Conservation (phyloP, 2,797 vertebrate genomes). For the Gadopsis bispinosus region DNA sequence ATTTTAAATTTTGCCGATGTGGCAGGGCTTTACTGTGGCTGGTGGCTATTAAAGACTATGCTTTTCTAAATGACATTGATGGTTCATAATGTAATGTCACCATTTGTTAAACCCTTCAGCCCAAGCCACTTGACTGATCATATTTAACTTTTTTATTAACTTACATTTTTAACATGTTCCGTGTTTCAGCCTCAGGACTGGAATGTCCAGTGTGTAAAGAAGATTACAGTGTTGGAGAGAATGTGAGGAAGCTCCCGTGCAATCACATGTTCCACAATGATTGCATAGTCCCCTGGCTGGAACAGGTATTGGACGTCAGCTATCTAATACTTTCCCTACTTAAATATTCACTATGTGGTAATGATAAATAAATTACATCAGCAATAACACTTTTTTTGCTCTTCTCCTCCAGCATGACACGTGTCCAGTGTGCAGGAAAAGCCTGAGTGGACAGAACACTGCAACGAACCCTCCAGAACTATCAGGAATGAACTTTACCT, state of each 20-base stretch:
- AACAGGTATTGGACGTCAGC: conserved; percentile 88
- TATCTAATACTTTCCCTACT: not conserved
- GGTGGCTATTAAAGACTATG: not conserved
- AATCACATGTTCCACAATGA: conserved; percentile 98
- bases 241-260: conserved; percentile 95
- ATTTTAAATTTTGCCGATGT: not conserved
- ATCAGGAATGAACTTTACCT: conserved; percentile 94
- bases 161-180: not conserved
- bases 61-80: not conserved
- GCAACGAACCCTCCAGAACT: conserved; percentile 98
- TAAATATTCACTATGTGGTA: not conserved
- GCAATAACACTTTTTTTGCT: not conserved
- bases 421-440: conserved; percentile 98
- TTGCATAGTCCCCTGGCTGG: conserved; percentile 98
- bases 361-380: too few species aligned
- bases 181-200: conserved; percentile 89
- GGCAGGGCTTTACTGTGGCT: not conserved
- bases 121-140: not conserved
- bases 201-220: conserved; percentile 99
- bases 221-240: conserved; percentile 94
- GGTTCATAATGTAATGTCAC: not conserved
- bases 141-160: not conserved
- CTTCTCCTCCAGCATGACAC: conserved; percentile 91
- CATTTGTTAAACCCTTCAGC: not conserved
- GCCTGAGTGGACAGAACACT: conserved; percentile 97